phyloP scores from a whole-genome alignment of 2,797 vertebrate species.

The Lepilemur ruficaudatus region DNA sequence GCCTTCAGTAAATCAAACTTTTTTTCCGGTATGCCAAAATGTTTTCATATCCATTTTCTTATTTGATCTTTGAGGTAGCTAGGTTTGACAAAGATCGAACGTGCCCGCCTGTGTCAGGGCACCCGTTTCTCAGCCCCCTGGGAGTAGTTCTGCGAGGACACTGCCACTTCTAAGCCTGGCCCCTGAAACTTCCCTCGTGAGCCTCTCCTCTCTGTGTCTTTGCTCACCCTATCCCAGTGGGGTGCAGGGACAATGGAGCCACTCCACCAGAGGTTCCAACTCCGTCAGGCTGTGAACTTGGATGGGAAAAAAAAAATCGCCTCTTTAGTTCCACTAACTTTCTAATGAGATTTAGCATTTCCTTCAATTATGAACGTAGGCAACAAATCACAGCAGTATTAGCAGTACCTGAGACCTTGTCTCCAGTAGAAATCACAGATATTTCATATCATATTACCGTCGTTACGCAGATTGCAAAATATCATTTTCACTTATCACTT shows the following conservation, averaged over 20 bases:
- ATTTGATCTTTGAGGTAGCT: not conserved
- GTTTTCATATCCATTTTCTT: not conserved
- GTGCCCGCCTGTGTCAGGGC: not conserved
- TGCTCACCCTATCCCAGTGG: not conserved
- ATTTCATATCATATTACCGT: slow-evolving; percentile 64
- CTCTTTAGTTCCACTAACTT: slow-evolving; percentile 51
- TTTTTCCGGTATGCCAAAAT: not conserved
- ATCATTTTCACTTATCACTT: slow-evolving; percentile 66
- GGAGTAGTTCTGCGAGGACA: not conserved
- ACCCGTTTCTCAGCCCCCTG: not conserved
- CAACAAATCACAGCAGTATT: slow-evolving; percentile 16
- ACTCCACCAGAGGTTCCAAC: not conserved
- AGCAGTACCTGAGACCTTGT: slow-evolving; percentile 37
- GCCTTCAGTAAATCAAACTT: not conserved
- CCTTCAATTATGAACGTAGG: slow-evolving; percentile 54
- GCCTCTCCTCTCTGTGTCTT: not conserved
- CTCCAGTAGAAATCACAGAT: slow-evolving; percentile 49
- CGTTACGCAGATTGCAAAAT: slow-evolving; percentile 48
- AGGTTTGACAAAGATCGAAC: not conserved
- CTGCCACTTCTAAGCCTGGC: not conserved
- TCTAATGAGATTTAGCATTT: slow-evolving; percentile 67
- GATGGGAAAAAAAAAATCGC: not conserved
- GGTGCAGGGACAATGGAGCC: not conserved
- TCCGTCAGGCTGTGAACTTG: not conserved
- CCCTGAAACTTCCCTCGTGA: not conserved